These are phyloP conservation scores for Dicycla oo DNA, from an alignment of 2,888 invertebrate species.

Conservation along the genomic window DNA sequence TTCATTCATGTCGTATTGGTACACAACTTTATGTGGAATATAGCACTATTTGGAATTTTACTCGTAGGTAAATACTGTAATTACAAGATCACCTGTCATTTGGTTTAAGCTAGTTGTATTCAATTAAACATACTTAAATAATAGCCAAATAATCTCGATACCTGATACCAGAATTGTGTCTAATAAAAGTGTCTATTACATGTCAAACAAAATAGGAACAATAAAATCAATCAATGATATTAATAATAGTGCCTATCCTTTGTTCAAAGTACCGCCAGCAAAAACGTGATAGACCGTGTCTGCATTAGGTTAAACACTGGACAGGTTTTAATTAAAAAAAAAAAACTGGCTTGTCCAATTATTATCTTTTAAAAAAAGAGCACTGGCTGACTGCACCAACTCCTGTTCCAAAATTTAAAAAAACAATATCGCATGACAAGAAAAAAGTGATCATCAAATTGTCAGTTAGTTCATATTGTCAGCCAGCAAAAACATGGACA, in stretches of 20 bases:
- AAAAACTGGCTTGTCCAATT: constrained; percentile 16
- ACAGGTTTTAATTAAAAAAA: constrained; percentile 34
- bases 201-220: constrained; percentile 37
- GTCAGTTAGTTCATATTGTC: constrained; percentile 44
- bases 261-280: constrained; percentile 2
- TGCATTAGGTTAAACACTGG: constrained; percentile 7
- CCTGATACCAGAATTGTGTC: background rate
- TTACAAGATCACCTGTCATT: too few species aligned
- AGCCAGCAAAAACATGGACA: constrained; percentile 60
- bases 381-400: constrained; percentile 7
- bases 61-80: background rate
- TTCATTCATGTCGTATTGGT: background rate
- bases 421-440: constrained; percentile 29
- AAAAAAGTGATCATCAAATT: constrained; percentile 37
- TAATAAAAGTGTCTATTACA: constrained; percentile 19
- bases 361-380: constrained; percentile 5
- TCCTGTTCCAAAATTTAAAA: constrained; percentile 49
- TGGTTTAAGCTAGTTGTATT: background rate
- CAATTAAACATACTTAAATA: constrained; percentile 3
- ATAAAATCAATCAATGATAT: constrained; percentile 29
- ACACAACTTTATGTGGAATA: background rate
- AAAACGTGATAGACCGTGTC: constrained; percentile 27
- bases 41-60: background rate
- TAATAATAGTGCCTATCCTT: too few species aligned
- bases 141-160: background rate